phyloP scores from a whole-genome alignment of 2,113 vertebrate species.

The Stomatorhinus ivindoensis region DNA sequence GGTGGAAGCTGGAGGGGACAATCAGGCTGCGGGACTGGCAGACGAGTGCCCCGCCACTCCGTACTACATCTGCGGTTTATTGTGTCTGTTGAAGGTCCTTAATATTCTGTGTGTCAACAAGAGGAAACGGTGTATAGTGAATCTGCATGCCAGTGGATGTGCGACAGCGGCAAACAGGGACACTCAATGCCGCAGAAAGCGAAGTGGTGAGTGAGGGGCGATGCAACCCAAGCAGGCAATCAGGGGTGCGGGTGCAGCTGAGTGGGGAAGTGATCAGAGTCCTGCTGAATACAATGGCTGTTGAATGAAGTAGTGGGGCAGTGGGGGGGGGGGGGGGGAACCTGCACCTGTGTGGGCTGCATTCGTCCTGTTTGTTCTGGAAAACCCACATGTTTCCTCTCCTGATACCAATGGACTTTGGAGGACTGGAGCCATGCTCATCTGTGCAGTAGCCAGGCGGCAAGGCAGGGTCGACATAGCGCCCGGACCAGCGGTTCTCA shows the following conservation, averaged over 20 bases:
- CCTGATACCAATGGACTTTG: constrained; percentile 28
- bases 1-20: neutral
- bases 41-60: neutral
- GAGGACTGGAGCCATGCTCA: constrained; percentile 29
- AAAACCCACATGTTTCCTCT: constrained; percentile 38
- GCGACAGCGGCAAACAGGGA: neutral
- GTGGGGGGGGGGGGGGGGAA: neutral
- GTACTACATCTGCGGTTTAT: neutral
- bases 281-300: constrained; percentile 13
- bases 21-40: neutral
- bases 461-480: constrained; percentile 44
- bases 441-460: constrained; percentile 19
- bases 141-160: neutral
- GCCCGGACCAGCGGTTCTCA: constrained; percentile 1
- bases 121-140: neutral
- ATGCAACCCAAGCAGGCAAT: constrained; percentile 15
- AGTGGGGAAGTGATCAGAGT: neutral
- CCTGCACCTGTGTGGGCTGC: constrained; percentile 58
- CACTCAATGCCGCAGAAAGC: neutral
- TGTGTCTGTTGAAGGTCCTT: neutral
- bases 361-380: constrained; percentile 65
- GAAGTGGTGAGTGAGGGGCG: neutral
- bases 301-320: constrained; percentile 12
- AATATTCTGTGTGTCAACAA: neutral
- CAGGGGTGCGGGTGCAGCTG: neutral